Evolutionary conservation across 2,113 vertebrate species (phyloP), one percentile per base, ranked within the genome.

Genomic region (Trinectes maculatus): DNA sequence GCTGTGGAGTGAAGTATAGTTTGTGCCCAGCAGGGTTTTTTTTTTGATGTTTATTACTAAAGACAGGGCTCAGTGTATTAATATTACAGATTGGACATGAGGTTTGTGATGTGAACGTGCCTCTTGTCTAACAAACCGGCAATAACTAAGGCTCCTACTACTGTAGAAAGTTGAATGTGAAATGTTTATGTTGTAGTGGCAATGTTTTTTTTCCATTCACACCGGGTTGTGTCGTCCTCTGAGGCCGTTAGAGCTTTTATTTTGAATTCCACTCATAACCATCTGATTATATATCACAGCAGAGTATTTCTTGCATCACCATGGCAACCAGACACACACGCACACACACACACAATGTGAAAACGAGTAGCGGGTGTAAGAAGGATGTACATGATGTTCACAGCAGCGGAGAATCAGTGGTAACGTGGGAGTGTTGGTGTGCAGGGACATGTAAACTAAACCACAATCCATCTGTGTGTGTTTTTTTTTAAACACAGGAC

Each of bases 101-200:
- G 57, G 28, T 59, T 59, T 44, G 21, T 33, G 16, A 49, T 49
- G 67, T 49, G 33, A 43, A 34, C 10, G 5, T 8, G 11, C 18
- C 13, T 61, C 22, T 36, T 40, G 44, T 73, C 37, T 34, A 18
- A 64, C 33, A 55, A 52, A 65, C 34, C 3, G 67, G 84, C 86
- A 87, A 88, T 85, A 89, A 87, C 56, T n/a, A 46, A 51, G 9
- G 56, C 69, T 81, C 59, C 29, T 46, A n/a, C 59, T 49, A 15
- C 42, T 73, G 66, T 70, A 74, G 36, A 59, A 67, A 29, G 55
- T 22, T 64, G 76, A 85, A 80, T 82, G 80, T 87, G 48, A 48
- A 47, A 22, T 58, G 40, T 70, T 68, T n/a, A 58, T 69, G 59
- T 80, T 67, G 19, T 21, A 29, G 34, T 59, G 24, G 46, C 13